Evolutionary conservation across 2,888 invertebrate species (phyloP), one percentile per base, ranked within the genome.

Genomic region (Ormyrus nitidulus): DNA sequence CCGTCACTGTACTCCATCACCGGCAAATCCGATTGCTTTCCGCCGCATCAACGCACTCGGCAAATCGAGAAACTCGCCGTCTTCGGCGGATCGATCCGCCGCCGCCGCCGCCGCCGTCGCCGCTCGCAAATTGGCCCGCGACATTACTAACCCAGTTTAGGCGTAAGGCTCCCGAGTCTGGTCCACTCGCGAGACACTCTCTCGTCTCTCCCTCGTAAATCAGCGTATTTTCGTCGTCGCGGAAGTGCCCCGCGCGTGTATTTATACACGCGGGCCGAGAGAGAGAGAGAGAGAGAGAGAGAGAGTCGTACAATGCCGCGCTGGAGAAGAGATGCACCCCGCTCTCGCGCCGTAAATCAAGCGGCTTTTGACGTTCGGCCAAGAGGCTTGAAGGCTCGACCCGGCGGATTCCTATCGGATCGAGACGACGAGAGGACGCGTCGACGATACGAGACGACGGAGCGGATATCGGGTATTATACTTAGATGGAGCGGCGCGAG

Each of bases 161-260:
- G 80, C 58, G 76, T 74, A 61, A 64, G 48, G 69, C 19, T 53
- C 3, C 46, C 13, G 9, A 56, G 4, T 56, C 34, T 59, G 0
- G 13, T 13, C 68, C 70, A 11, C 58, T 59, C 19, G 44, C 48
- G 19, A 8, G 65, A 62, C 71, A 56, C 51, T n/a, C 9, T n/a
- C 9, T 46, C 19, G 58, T 48, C 83, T 77, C 19, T 19, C 19
- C 19, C 19, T 83, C 85, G 86, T 89, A 88, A 90, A 89, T 89
- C 87, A 87, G 77, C 83, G 87, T 89, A 90, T 89, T 90, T 89
- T 85, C 86, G 89, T 89, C 19, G 88, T 86, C 86, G 81, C 90
- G 89, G 89, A 90, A 89, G 90, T 84, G 72, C 69, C 53, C 34
- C 61, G 10, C 58, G 10, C 19, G 46, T 77, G 82, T 88, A 89